A percentile compares a stretch with the other conserved stretches of the same genome.
Conservation (phyloP, 2,113 vertebrate species). For the Ariopsis seemanni region DNA sequence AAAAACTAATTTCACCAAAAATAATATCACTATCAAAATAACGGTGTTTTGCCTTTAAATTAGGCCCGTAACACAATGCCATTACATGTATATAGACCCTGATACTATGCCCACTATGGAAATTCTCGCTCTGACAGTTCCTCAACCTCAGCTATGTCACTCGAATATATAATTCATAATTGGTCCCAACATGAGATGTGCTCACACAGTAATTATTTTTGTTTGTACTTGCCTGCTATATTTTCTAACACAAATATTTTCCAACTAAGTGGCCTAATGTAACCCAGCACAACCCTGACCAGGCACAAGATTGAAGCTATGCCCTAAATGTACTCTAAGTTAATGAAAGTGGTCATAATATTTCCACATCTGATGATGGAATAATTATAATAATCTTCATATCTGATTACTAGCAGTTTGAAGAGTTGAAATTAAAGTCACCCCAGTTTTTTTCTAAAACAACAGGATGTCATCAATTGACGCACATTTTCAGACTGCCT, state of each 20-base stretch:
- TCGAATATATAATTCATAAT: not conserved
- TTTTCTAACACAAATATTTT: not conserved
- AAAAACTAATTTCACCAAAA: not conserved
- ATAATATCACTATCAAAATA: not conserved
- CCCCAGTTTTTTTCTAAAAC: not conserved
- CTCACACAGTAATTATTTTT: not conserved
- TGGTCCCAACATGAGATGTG: not conserved
- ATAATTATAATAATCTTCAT: too few relatives aligned
- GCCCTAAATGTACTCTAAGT: not conserved
- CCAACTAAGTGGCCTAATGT: not conserved
- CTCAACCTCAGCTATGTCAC: not conserved
- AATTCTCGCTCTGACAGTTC: not conserved
- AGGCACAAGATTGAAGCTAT: not conserved
- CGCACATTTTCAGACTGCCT: constrained; percentile 7
- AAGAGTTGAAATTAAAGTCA: not conserved
- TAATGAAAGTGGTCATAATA: not conserved
- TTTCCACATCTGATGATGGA: not conserved
- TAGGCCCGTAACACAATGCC: not conserved
- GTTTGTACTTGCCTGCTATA: not conserved
- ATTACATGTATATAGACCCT: not conserved
- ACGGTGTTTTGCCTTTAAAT: not conserved
- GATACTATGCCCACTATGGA: not conserved
- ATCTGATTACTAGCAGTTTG: not conserved
- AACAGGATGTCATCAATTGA: not conserved
- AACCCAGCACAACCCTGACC: not conserved